Evolutionary conservation across 2,797 vertebrate genomes (phyloP).

Genomic region (Microctenopoma steveboyesi): DNA sequence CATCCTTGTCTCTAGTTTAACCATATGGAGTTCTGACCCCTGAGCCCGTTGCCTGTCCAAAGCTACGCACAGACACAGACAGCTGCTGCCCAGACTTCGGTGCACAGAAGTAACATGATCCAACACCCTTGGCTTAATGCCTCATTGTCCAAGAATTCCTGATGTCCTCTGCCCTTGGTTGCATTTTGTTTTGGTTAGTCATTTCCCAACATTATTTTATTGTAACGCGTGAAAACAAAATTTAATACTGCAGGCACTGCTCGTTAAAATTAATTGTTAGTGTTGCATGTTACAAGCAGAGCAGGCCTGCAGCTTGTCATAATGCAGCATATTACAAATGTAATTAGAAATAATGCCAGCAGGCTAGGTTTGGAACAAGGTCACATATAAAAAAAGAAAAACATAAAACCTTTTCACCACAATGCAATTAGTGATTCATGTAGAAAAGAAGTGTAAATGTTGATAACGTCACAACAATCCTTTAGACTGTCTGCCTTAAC

Average conservation of each 20-base stretch:
- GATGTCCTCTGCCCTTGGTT: constrained; percentile 49
- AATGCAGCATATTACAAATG: constrained; percentile 20
- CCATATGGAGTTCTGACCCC: constrained; percentile 62
- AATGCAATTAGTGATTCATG: constrained; percentile 13
- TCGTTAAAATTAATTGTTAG: constrained; percentile 37
- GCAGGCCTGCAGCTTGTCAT: constrained; percentile 24
- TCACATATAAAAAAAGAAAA: constrained; percentile 13
- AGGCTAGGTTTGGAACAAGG: constrained; percentile 10
- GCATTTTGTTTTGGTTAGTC: constrained; percentile 17
- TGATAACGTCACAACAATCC: constrained; percentile 39
- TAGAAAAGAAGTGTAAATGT: constrained; percentile 33
- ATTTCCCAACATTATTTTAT: constrained; percentile 21
- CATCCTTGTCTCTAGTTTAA: constrained; percentile 48
- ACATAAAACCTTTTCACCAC: constrained; percentile 15
- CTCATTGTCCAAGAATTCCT: constrained; percentile 71
- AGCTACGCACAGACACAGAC: constrained; percentile 65
- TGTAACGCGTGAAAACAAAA: constrained; percentile 20
- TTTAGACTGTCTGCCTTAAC: constrained; percentile 50
- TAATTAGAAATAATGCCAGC: constrained; percentile 28
- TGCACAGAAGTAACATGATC: constrained; percentile 75
- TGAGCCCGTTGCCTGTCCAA: constrained; percentile 46
- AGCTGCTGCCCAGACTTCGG: constrained; percentile 73
- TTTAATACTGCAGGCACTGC: constrained; percentile 6
- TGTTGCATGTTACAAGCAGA: constrained; percentile 31
- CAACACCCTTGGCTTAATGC: constrained; percentile 58